Conservation (phyloP, 2,888 invertebrate species). For the Macropis europaea region DNA sequence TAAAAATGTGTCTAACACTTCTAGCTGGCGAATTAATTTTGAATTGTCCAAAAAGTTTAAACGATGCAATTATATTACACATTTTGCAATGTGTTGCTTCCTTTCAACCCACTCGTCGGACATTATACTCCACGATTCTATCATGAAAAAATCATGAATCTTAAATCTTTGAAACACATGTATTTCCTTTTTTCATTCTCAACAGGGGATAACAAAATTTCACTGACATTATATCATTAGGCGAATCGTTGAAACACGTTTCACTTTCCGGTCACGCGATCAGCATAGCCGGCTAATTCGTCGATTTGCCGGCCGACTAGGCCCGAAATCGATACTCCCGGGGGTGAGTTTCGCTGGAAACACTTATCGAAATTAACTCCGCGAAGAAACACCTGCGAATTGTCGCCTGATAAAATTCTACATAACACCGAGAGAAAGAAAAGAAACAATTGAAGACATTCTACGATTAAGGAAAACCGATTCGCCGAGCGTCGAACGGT, state of each 20-base stretch:
- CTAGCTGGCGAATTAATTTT: too few relatives aligned
- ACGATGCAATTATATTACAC: too few relatives aligned
- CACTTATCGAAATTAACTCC: constrained; percentile 57
- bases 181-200: constrained; percentile 46
- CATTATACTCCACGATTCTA: too few relatives aligned
- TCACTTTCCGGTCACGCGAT: constrained; percentile 75
- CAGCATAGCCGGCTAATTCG: constrained; percentile 63
- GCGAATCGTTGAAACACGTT: constrained; percentile 65
- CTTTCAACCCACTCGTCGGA: too few relatives aligned
- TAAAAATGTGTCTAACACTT: too few relatives aligned
- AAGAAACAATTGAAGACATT: not conserved
- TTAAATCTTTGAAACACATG: too few relatives aligned
- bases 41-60: too few relatives aligned
- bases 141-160: too few relatives aligned
- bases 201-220: constrained; percentile 53
- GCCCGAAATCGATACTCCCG: constrained; percentile 63
- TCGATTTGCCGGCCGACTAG: constrained; percentile 59
- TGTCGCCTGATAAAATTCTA: not conserved
- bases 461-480: not conserved
- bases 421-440: not conserved
- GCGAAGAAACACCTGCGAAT: constrained; percentile 44
- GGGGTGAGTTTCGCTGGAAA: constrained; percentile 46
- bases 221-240: constrained; percentile 72
- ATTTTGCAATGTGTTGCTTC: too few relatives aligned
- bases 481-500: not conserved